Base-by-base conservation (phyloP, 1,140 invertebrate genomes). In the Coenobita brevimanus region DNA sequence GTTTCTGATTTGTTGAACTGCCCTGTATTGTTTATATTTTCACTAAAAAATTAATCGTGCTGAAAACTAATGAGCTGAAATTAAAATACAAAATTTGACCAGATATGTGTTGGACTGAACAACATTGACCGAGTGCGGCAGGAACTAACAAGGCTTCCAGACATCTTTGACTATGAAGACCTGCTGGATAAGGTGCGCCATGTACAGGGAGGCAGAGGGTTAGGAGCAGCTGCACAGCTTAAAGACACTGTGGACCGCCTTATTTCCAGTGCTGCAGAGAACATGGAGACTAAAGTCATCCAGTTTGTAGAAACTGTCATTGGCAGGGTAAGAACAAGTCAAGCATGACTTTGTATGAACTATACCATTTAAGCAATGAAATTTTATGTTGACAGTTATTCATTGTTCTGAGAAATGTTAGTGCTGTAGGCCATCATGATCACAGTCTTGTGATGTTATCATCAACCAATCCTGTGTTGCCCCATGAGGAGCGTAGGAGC, bases 91-190 rank as follows among this genome's bases (percentile, higher is more conserved):
- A n/a, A n/a, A n/a, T n/a, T 46, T 41, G 1, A 6, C 13, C 30
- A 90, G 89, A 90, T 90, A 46, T 90, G 89, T 60, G 80, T 88
- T n/a, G 89, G 89, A 3, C 82, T 90, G 3, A 90, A 90, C 86
- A 90, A 90, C 87, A 90, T 90, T 27, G 89, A 90, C 33, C 30
- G 89, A 24, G 86, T 90, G 10, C 13, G 87, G 24, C 54, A 62
- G 27, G 89, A 90, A 46, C 64, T 90, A 17, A 86, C 87, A 13
- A 75, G 75, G 21, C 82, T 90, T 13, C 89, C 89, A 13, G 71
- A 62, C 6, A 54, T 75, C 54, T 90, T 90, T 36, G 78, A 82
- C 4, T 84, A 86, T 21, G 36, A 78, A 15, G 80, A 27, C 41
- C 57, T 86, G 0, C 81, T 90, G 2, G 82, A 75, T 54, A 80